phyloP scores from a whole-genome alignment of 2,888 invertebrate species.

The Nymphalis polychloros region DNA sequence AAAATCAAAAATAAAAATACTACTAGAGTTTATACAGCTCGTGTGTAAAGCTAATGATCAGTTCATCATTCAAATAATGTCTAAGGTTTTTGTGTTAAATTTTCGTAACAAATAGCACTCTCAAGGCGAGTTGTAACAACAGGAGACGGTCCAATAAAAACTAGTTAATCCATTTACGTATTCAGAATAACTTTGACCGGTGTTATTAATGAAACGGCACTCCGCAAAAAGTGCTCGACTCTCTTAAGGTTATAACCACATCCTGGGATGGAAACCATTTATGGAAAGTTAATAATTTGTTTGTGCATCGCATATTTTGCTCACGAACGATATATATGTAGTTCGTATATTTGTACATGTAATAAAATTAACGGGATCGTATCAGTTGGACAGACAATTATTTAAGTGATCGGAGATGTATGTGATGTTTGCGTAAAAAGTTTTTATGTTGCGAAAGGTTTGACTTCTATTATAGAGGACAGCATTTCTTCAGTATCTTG shows the following conservation, averaged over 20 bases:
- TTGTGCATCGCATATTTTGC: slow-evolving; percentile 51
- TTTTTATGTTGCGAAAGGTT: too few relatives aligned
- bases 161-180: slow-evolving; percentile 54
- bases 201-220: slow-evolving; percentile 61
- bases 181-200: slow-evolving; percentile 52
- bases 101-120: slow-evolving; percentile 14
- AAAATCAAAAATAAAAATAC: too few relatives aligned
- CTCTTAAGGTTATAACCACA: slow-evolving; percentile 57
- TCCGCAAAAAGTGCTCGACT: slow-evolving; percentile 56
- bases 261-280: slow-evolving; percentile 58
- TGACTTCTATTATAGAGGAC: too few relatives aligned
- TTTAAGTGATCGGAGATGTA: too few relatives aligned
- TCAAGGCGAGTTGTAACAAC: slow-evolving; percentile 29
- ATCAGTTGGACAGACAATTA: neutral
- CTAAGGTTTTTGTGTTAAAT: slow-evolving; percentile 10
- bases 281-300: slow-evolving; percentile 72
- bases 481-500: too few relatives aligned
- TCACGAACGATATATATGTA: slow-evolving; percentile 26
- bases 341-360: neutral
- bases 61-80: slow-evolving; percentile 1
- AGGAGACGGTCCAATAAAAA: slow-evolving; percentile 48
- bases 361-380: neutral
- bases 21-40: too few relatives aligned
- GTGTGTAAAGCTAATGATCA: neutral
- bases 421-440: too few relatives aligned